Evolutionary conservation across 2,113 vertebrate species (phyloP), one percentile per base, ranked within the genome.

Genomic region (Phylloscopus trochiloides): DNA sequence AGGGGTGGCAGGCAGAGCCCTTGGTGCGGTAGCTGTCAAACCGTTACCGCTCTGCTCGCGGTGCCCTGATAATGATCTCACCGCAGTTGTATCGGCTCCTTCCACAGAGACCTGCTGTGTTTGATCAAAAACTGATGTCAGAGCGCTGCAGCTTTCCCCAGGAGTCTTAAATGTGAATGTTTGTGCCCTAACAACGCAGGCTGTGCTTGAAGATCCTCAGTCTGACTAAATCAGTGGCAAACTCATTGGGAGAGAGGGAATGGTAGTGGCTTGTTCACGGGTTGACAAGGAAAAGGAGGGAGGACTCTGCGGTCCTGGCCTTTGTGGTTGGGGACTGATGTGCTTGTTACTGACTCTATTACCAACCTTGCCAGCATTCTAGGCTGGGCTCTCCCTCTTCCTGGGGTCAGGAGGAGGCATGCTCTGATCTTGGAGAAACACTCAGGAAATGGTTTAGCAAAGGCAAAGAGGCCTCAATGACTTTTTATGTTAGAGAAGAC

Each of bases 401-500:
- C 95, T 86, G 92, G 92, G 96, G 97, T 78, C 62, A 94, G 90
- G 42, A 82, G 82, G 52, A 91, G 45, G 70, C 94, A 77, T 0
- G 3, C 65, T 96, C 82, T 89, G 93, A 97, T 98, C 96, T 96
- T 59, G 43, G 91, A 96, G 96, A 86, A 96, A 92, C 62, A 55
- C 78, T 97, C 94, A 95, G 97, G 97, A 98, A 97, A 96, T 79
- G 58, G 62, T 55, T 90, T 79, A 85, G 77, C 8, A 21, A 11
- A 91, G 92, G 93, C 95, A 94, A 89, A 97, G 88, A 90, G 90
- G 48, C 84, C 82, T 96, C 97, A 80, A 88, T 97, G 92, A 91
- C 86, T 92, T 92, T 97, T 97, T 96, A 90, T 83, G 94, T 96
- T 97, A 96, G 91, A 92, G 85, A 96, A 62, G 92, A 93, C 95